Evolutionary conservation across 2,113 vertebrate genomes (phyloP), one percentile per base, ranked within the genome.

Genomic region (Alethe castanea): DNA sequence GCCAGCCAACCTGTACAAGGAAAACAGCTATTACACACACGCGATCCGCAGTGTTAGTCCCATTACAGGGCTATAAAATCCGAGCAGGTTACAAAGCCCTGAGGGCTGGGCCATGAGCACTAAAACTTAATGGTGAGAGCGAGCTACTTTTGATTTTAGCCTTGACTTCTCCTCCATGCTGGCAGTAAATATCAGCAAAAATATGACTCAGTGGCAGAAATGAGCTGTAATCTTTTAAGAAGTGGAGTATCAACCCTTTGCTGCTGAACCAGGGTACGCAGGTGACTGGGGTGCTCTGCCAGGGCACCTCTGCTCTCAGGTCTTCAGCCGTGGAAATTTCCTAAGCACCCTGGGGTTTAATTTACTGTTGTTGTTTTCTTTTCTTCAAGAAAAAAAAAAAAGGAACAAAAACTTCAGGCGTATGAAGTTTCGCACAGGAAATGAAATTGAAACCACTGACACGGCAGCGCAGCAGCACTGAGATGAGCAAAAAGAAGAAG

Each of bases 351-450:
- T 9, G 24, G 78, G 14, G 24, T 67, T 89, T 78, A 67, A 56
- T 79, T 71, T 66, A 72, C 65, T 94, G 47, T 26, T 93, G 69
- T 54, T 94, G 83, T 91, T 95, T 94, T 73, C 60, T 57, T 91
- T 67, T 22, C 33, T 73, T 79, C 36, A 78, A 61, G 59, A 1
- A 16, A 19, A 53, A 69, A 31, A 25, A 59, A 20, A 29, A 76
- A 57, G 78, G 92, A 95, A 96, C 76, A 80, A 86, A 95, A 95
- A 93, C 69, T 77, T 88, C 1, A 74, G 67, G 76, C 36, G 0
- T 42, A 45, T 40, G 61, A 93, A 60, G 70, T 91, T 97, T 96
- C 16, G 1, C 88, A 79, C 70, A 91, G 96, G 96, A 97, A 97
- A 90, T 86, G 52, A 96, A 93, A 90, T 87, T 0, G 31, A 91